These are phyloP conservation scores for Grantiella picta DNA, from an alignment of 2,113 vertebrate genomes.

Conservation along the genomic window DNA sequence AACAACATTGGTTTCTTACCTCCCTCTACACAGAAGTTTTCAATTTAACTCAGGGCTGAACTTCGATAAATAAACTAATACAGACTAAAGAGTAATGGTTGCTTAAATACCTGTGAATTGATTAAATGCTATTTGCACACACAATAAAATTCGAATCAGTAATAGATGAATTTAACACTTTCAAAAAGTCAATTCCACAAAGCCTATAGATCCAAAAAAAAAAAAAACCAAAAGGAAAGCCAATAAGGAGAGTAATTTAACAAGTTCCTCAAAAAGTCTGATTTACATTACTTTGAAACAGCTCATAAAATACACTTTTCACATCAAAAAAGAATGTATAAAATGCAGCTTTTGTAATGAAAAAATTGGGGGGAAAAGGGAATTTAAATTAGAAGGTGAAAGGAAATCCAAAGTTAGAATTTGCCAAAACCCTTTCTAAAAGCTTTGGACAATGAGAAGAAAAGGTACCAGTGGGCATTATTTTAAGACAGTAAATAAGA, in stretches of 20 bases:
- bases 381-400: neutral
- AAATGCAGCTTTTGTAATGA: neutral
- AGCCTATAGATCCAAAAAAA: neutral
- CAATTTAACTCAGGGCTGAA: neutral
- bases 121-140: neutral
- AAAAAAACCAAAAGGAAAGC: neutral
- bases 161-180: neutral
- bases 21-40: neutral
- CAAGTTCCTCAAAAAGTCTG: neutral
- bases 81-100: neutral
- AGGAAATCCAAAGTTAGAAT: neutral
- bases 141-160: neutral
- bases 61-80: neutral
- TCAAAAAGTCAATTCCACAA: neutral
- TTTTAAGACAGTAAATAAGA: neutral
- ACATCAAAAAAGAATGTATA: neutral
- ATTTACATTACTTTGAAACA: neutral
- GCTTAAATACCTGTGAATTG: neutral
- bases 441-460: rapidly evolving
- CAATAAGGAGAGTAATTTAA: neutral
- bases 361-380: neutral
- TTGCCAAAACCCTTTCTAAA: neutral
- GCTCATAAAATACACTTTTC: neutral
- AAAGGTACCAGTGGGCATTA: neutral
- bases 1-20: neutral